Percentiles rank a stretch among this genome's conserved stretches.
Conservation (phyloP, 1,140 invertebrate species). For the Drosophila persimilis region DNA sequence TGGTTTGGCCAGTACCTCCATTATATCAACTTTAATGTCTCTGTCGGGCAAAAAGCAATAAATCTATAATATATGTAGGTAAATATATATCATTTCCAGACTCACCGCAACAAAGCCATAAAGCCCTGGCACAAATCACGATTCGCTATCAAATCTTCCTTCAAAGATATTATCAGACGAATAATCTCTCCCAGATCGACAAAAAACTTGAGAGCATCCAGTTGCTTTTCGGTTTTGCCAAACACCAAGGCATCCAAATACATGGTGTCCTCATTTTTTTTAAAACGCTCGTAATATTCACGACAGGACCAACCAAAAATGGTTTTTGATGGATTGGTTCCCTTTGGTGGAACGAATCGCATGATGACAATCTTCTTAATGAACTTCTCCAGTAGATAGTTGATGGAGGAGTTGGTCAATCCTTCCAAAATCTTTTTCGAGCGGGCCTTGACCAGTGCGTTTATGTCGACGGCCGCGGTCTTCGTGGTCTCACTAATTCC, state of each 20-base stretch:
- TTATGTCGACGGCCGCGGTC: not conserved
- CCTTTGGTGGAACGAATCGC: constrained; percentile 13
- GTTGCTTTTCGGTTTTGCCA: constrained; percentile 12
- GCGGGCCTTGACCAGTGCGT: constrained; percentile 29
- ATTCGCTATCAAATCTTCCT: constrained; percentile 13
- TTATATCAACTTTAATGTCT: constrained; percentile 49
- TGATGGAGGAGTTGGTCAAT: constrained; percentile 25
- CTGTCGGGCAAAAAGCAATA: constrained; percentile 5
- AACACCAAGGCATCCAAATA: constrained; percentile 49
- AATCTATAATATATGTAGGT: too few relatives aligned
- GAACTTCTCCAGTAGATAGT: constrained; percentile 37
- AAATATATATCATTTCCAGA: not conserved
- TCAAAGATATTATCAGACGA: constrained; percentile 26
- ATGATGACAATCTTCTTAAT: constrained; percentile 14
- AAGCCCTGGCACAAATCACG: constrained; percentile 39
- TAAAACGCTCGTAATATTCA: constrained; percentile 44
- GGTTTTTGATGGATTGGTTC: constrained; percentile 8
- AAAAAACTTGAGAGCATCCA: constrained; percentile 42
- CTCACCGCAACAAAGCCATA: constrained; percentile 36
- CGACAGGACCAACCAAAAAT: constrained; percentile 56
- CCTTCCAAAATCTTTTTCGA: constrained; percentile 18
- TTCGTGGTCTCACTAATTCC: not conserved
- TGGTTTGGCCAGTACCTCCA: constrained; percentile 24
- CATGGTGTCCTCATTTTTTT: constrained; percentile 1
- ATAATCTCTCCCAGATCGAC: constrained; percentile 46